Conservation (phyloP, 2,888 invertebrate genomes). For the Dinocampus coccinellae region DNA sequence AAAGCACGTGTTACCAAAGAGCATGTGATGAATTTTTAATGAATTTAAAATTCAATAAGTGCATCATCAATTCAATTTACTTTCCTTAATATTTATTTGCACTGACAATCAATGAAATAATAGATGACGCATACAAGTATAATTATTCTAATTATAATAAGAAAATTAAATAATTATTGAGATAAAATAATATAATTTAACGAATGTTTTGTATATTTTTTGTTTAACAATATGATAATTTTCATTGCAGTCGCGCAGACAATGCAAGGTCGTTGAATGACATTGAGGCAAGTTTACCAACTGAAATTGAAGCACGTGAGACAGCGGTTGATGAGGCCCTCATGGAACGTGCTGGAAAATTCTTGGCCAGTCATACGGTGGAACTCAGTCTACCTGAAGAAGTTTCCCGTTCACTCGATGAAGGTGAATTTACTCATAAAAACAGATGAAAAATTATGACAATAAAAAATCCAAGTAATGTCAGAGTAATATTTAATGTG, state of each 20-base stretch:
- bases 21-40: not conserved
- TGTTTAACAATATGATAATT: not conserved
- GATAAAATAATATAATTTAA: not conserved
- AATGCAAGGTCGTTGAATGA: conserved; percentile 75
- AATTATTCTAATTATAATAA: not conserved
- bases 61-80: not conserved
- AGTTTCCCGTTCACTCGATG: conserved; percentile 83
- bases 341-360: conserved; percentile 80
- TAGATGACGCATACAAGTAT: not conserved
- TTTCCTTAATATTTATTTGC: not conserved
- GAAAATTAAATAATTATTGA: not conserved
- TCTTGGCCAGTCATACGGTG: conserved; percentile 83
- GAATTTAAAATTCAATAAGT: not conserved
- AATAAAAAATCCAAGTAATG: not conserved
- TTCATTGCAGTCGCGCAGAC: conserved; percentile 65
- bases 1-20: not conserved
- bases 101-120: not conserved
- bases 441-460: not conserved
- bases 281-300: conserved; percentile 74
- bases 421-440: conserved; percentile 75
- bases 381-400: conserved; percentile 86
- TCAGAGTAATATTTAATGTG: not conserved
- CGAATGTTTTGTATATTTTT: not conserved
- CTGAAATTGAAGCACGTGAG: conserved; percentile 81
- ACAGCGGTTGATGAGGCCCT: conserved; percentile 80